Evolutionary conservation across 2,113 vertebrate species (phyloP), one percentile per base, ranked within the genome.

Genomic region (Mionectes macconnelli): DNA sequence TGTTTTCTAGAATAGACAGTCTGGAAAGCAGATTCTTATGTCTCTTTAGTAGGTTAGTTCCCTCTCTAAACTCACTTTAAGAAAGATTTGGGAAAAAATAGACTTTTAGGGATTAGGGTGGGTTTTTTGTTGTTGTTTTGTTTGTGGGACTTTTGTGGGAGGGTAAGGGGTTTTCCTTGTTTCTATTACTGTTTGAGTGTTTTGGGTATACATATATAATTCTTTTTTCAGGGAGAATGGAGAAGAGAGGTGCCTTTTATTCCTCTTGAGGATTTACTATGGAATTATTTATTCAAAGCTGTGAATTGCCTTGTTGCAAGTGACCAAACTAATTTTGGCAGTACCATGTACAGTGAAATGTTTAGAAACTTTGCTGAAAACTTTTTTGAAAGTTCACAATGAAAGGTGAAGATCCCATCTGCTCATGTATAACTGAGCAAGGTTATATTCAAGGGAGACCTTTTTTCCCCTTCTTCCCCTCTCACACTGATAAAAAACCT

Each of bases 361-460:
- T 95, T 96, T 73, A 55, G 66, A 89, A 91, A 69, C 14, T 50
- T 52, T 63, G 55, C 14, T 21, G 35, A 39, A 94, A 94, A 30
- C 18, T 86, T 50, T 62, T 93, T 63, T 67, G 27, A 60, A 95
- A 88, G 85, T 92, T 79, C 63, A 25, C 31, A 57, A 33, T 49
- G 76, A 62, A 78, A 84, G 42, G 40, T 78, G 40, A 92, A 84
- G 62, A 81, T 64, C 3, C 45, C 53, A 78, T 88, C 87, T 96
- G 42, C 27, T 92, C 75, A 69, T 33, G 7, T 30, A 56, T 42
- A 91, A 45, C 50, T 56, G 55, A 82, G 20, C 33, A 84, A 90
- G 35, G 24, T 62, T 81, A 63, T 25, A 57, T 64, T 80, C 47
- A 83, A 89, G 80, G 49, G 25, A 67, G 42, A 91, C 4, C 2